phyloP scores from a whole-genome alignment of 2,113 vertebrate genomes.

The Zootoca vivipara region DNA sequence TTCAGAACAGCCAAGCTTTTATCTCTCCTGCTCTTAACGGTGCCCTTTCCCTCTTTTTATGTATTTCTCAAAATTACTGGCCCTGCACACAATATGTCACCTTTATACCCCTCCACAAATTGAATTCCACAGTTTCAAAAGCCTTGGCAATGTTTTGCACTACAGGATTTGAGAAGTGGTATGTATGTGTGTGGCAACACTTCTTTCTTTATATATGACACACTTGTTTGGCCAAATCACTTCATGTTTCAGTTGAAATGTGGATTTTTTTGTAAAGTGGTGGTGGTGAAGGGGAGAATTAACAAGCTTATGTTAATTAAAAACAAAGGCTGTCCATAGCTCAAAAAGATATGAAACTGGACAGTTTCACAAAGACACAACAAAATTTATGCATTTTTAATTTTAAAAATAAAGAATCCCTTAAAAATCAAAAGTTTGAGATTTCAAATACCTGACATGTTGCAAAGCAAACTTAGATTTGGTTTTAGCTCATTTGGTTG shows the following conservation, averaged over 20 bases:
- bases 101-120: conserved; percentile 47
- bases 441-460: neutral
- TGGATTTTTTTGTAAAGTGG: neutral
- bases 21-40: conserved; percentile 11
- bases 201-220: neutral
- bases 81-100: conserved; percentile 44
- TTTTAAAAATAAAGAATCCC: neutral
- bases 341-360: neutral
- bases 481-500: neutral
- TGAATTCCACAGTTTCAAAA: conserved; percentile 49
- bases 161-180: neutral
- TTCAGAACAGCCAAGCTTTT: conserved; percentile 40
- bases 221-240: neutral
- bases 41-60: conserved; percentile 34
- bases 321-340: neutral
- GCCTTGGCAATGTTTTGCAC: neutral
- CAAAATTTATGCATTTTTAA: neutral
- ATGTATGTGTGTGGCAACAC: no score
- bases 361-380: neutral
- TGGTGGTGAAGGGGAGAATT: neutral
- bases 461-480: neutral
- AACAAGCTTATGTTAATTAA: neutral
- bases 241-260: accelerated
- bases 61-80: conserved; percentile 49
- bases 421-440: neutral